Percentiles rank a stretch among this genome's conserved stretches.
phyloP scores from a whole-genome alignment of 1,140 invertebrate species.

The Eurosta solidaginis region DNA sequence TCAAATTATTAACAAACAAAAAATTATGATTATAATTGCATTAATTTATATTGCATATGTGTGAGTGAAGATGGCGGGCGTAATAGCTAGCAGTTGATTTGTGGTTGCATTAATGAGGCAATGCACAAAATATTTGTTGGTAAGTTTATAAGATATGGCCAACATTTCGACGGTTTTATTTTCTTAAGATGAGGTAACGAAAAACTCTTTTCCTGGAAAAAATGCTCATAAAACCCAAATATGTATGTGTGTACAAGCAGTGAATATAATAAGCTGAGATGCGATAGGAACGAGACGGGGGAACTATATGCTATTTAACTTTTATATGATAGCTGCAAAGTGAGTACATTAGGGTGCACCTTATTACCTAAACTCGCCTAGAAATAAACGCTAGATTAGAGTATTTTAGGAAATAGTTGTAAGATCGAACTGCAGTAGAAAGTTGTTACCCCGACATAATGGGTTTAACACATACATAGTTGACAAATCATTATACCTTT shows the following conservation, averaged over 20 bases:
- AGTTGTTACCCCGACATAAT: too few relatives aligned
- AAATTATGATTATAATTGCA: constrained; percentile 14
- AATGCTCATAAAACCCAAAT: background rate
- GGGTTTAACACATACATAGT: too few relatives aligned
- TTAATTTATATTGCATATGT: background rate
- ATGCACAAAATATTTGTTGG: background rate
- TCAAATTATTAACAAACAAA: constrained; percentile 16
- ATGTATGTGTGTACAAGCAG: background rate
- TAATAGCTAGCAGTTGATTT: background rate
- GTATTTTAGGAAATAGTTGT: too few relatives aligned
- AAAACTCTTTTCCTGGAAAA: constrained; percentile 11
- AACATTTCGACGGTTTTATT: background rate
- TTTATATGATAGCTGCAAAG: too few relatives aligned
- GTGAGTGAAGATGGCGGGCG: background rate
- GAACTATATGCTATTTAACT: too few relatives aligned
- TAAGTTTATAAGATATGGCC: background rate
- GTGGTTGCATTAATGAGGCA: background rate
- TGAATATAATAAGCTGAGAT: too few relatives aligned
- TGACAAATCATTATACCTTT: too few relatives aligned
- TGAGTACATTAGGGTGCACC: too few relatives aligned
- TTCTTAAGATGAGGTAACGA: background rate
- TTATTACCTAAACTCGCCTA: too few relatives aligned
- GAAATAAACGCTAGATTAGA: too few relatives aligned
- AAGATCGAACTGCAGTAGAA: too few relatives aligned
- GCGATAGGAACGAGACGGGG: too few relatives aligned